Percentiles rank a stretch among this genome's conserved stretches.
Evolutionary conservation across 2,888 invertebrate species (phyloP).

Genomic region (Phaedon cochleariae): DNA sequence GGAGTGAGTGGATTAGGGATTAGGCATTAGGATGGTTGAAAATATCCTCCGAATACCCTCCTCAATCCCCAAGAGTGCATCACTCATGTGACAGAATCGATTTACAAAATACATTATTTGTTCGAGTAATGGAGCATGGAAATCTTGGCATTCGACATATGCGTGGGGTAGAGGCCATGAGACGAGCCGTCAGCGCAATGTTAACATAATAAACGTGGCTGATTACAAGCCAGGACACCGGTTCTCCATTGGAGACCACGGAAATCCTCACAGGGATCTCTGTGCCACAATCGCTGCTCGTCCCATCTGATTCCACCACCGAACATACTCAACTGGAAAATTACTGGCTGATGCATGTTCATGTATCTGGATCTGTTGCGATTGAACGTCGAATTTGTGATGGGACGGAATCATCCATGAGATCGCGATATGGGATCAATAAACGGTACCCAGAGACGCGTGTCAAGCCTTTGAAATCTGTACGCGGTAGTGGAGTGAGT

Average conservation of each 20-base stretch:
- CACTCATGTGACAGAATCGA: too few relatives aligned
- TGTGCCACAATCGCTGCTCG: constrained; percentile 16
- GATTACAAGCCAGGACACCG: constrained; percentile 39
- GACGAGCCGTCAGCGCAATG: constrained; percentile 41
- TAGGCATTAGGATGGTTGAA: too few relatives aligned
- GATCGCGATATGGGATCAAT: constrained; percentile 10
- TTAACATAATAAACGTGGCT: constrained; percentile 46
- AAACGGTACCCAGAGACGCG: constrained; percentile 21
- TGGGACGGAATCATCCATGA: constrained; percentile 20
- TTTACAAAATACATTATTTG: too few relatives aligned
- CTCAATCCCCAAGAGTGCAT: too few relatives aligned
- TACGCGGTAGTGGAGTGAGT: constrained; percentile 12
- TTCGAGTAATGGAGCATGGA: too few relatives aligned
- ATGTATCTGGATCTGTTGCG: constrained; percentile 30
- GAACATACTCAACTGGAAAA: constrained; percentile 41
- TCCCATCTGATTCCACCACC: constrained; percentile 26
- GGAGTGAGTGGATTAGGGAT: too few relatives aligned
- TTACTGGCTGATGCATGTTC: constrained; percentile 32
- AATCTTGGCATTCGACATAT: too few relatives aligned
- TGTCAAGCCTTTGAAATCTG: constrained; percentile 19
- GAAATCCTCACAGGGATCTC: constrained; percentile 42
- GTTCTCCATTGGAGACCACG: constrained; percentile 36
- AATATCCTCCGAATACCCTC: too few relatives aligned
- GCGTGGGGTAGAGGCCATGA: background rate
- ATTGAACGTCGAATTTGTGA: constrained; percentile 34